These are phyloP conservation scores for Erpetoichthys calabaricus DNA, from an alignment of 2,797 vertebrate species.

Conservation along the genomic window DNA sequence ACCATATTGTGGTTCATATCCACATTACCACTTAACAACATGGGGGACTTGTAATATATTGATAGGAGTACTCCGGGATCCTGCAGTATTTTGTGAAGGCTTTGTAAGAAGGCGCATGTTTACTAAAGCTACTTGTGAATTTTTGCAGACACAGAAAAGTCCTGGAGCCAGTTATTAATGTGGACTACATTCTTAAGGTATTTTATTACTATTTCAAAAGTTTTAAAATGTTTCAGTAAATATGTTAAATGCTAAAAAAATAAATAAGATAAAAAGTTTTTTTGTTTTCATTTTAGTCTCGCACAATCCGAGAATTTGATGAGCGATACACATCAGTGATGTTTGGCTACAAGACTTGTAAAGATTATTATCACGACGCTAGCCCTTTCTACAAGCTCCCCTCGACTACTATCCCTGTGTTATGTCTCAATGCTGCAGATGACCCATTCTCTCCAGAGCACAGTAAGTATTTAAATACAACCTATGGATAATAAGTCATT, in stretches of 20 bases:
- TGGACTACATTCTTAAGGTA: conserved; percentile 60
- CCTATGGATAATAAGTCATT: too few relatives aligned
- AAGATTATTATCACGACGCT: conserved; percentile 51
- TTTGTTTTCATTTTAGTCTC: conserved; percentile 35
- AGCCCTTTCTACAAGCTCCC: conserved; percentile 51
- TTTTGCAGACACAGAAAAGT: conserved; percentile 50
- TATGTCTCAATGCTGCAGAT: conserved; percentile 67
- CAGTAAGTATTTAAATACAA: conserved; percentile 30
- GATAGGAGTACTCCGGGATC: too few relatives aligned
- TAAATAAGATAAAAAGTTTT: too few relatives aligned
- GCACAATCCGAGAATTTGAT: conserved; percentile 59
- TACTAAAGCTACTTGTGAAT: too few relatives aligned
- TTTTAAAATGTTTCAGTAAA: too few relatives aligned
- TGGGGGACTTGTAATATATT: too few relatives aligned
- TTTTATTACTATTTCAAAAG: too few relatives aligned
- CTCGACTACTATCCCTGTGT: conserved; percentile 43
- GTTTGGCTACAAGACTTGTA: conserved; percentile 57
- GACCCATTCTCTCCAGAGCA: conserved; percentile 62
- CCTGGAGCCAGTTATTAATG: conserved; percentile 50
- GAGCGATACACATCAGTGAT: conserved; percentile 51
- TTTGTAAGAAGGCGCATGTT: too few relatives aligned
- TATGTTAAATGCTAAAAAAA: too few relatives aligned
- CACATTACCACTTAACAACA: too few relatives aligned
- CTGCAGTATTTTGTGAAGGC: too few relatives aligned
- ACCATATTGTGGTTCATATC: too few relatives aligned